Percentiles rank a stretch among this genome's conserved stretches.
Evolutionary conservation across 2,797 vertebrate genomes (phyloP).

Genomic region (Spinus olivaceus): DNA sequence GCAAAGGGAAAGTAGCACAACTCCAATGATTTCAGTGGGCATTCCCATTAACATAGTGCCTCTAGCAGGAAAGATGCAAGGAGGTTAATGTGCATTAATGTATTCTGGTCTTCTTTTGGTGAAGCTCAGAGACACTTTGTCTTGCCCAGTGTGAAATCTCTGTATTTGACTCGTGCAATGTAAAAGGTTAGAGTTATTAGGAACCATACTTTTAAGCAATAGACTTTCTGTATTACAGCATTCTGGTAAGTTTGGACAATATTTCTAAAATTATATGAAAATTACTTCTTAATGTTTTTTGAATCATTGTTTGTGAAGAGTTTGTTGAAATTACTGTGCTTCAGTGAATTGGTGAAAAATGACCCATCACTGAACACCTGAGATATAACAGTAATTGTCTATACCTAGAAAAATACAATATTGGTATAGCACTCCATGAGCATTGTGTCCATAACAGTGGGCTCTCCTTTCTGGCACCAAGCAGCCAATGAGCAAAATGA

Average conservation of each 20-base stretch:
- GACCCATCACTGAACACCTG: neutral
- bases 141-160: neutral
- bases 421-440: neutral
- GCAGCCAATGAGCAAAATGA: neutral
- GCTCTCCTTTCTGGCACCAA: neutral
- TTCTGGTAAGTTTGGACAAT: neutral
- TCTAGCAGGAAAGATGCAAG: neutral
- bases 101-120: neutral
- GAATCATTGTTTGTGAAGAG: neutral
- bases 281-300: neutral
- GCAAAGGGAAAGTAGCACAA: neutral
- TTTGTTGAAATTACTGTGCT: neutral
- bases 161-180: neutral
- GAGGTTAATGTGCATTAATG: neutral
- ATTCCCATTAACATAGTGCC: neutral
- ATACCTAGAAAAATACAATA: neutral
- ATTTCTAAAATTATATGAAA: neutral
- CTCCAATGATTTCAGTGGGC: neutral
- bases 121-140: neutral
- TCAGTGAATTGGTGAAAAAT: neutral
- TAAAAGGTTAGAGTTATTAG: neutral
- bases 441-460: accelerated
- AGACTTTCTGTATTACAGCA: neutral
- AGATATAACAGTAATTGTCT: neutral
- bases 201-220: neutral